A percentile compares a stretch with the other conserved stretches of the same genome.
Conservation (phyloP, 37 sponge, comb jelly and placozoan genomes). For the Ianthella basta region DNA sequence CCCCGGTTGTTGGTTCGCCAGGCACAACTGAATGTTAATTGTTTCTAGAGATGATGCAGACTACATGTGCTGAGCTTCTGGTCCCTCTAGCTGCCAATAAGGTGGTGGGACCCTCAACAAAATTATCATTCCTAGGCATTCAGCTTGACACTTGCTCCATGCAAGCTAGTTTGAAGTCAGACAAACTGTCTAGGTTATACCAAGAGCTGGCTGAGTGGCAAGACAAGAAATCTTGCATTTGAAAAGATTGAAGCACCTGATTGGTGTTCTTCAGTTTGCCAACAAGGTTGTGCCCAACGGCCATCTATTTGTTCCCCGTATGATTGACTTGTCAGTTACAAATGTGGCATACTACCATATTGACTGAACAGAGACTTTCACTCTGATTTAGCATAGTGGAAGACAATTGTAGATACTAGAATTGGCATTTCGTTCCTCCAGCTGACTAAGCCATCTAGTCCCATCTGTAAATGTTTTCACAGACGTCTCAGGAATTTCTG, state of each 20-base stretch:
- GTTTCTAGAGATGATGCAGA: not conserved
- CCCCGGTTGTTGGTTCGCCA: not conserved
- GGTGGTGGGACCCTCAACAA: not conserved
- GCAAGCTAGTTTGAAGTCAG: not conserved
- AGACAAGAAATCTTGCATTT: not conserved
- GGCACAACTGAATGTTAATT: not conserved
- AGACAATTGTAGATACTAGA: too few relatives aligned
- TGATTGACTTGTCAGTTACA: not conserved
- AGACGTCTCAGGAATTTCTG: too few relatives aligned
- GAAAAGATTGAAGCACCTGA: not conserved
- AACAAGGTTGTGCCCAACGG: not conserved
- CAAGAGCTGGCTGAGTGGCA: not conserved
- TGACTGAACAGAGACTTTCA: too few relatives aligned
- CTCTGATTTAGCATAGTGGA: too few relatives aligned
- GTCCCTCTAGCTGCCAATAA: not conserved
- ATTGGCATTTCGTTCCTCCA: too few relatives aligned
- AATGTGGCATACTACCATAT: not conserved
- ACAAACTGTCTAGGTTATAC: not conserved
- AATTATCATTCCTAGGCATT: not conserved
- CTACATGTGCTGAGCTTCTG: not conserved
- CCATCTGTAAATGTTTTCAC: too few relatives aligned
- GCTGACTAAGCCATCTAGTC: too few relatives aligned
- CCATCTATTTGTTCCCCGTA: not conserved
- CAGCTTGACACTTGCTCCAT: not conserved
- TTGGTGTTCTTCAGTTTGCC: slow-evolving; percentile 12